These are phyloP conservation scores for Microtus richardsoni DNA, from an alignment of 2,113 vertebrate genomes.

Conservation along the genomic window DNA sequence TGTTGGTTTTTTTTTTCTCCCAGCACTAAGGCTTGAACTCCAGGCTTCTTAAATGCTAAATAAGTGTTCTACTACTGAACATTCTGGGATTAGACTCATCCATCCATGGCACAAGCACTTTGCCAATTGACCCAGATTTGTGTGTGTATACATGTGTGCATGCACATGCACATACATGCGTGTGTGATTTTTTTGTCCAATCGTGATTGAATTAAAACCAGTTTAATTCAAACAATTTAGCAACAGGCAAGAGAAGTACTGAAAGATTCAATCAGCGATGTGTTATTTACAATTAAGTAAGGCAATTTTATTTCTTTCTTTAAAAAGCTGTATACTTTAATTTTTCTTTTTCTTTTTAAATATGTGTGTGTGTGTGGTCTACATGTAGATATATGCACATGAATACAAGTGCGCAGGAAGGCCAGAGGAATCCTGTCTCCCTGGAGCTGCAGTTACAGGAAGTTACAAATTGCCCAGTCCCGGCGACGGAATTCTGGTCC, in stretches of 20 bases:
- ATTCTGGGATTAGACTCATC: neutral
- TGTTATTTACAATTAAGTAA: neutral
- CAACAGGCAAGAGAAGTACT: slow-evolving; percentile 15
- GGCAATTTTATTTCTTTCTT: neutral
- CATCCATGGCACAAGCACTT: neutral
- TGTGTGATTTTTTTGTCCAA: slow-evolving; percentile 25
- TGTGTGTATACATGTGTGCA: neutral
- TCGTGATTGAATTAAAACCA: neutral
- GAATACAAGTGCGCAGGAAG: neutral
- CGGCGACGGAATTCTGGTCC: neutral
- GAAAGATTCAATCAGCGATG: neutral
- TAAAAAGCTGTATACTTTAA: neutral
- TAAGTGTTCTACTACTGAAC: neutral
- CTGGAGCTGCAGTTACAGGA: neutral
- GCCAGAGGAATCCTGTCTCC: neutral
- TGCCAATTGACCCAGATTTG: neutral
- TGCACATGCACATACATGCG: neutral
- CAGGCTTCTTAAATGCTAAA: neutral
- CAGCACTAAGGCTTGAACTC: neutral
- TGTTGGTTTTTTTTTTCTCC: neutral
- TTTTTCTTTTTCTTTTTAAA: neutral
- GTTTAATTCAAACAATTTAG: slow-evolving; percentile 4
- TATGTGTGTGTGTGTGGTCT: fast-evolving
- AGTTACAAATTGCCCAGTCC: too few species aligned
- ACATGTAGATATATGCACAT: neutral